A percentile compares a stretch with the other conserved stretches of the same genome.
These are phyloP conservation scores for Cotesia chilonis DNA, from an alignment of 1,140 invertebrate genomes.

Conservation along the genomic window DNA sequence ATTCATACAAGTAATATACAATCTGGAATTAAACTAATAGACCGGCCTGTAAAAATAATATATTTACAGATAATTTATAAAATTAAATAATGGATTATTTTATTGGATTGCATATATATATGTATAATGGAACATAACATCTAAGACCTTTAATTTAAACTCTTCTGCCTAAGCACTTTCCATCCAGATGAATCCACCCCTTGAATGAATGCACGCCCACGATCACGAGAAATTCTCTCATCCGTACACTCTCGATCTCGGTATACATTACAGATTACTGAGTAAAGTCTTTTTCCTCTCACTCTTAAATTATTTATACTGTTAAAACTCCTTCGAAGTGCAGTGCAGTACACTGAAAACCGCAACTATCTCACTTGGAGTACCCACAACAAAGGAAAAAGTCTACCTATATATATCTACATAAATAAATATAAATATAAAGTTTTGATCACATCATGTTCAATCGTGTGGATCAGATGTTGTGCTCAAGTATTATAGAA, in stretches of 20 bases:
- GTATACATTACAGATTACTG: slow-evolving; percentile 1
- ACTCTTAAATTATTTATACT: too few species aligned
- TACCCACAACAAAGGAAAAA: slow-evolving; percentile 11
- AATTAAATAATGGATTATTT: not conserved
- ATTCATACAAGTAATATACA: too few species aligned
- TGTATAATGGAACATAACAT: slow-evolving; percentile 16
- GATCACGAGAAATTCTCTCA: slow-evolving; percentile 30
- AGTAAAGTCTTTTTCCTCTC: too few species aligned
- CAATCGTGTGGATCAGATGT: slow-evolving; percentile 25
- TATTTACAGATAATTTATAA: not conserved
- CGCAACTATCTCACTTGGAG: not conserved
- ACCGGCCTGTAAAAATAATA: not conserved
- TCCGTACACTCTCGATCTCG: slow-evolving; percentile 16
- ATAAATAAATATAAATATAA: too few species aligned
- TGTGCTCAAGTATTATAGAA: not conserved
- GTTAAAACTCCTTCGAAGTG: too few species aligned
- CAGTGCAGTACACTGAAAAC: too few species aligned
- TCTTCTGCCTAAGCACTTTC: slow-evolving; percentile 21
- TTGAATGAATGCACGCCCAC: slow-evolving; percentile 31
- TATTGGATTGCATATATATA: slow-evolving; percentile 8
- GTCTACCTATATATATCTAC: slow-evolving; percentile 5
- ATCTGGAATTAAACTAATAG: not conserved
- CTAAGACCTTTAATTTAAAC: slow-evolving; percentile 20
- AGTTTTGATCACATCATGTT: slow-evolving; percentile 29
- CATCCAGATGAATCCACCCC: slow-evolving; percentile 31